These are phyloP conservation scores for Fratercula arctica DNA, from an alignment of 2,797 vertebrate genomes.

Conservation along the genomic window DNA sequence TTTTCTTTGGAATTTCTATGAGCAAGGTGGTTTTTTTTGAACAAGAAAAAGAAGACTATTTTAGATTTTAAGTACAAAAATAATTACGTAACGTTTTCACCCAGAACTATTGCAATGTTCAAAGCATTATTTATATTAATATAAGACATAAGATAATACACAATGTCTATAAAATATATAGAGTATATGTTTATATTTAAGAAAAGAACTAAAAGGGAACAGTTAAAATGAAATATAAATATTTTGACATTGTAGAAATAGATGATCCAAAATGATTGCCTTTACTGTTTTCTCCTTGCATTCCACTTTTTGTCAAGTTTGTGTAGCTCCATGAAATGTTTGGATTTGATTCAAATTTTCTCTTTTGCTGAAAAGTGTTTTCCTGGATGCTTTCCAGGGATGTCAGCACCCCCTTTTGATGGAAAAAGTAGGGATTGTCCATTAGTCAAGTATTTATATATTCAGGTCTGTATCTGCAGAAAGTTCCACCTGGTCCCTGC, in stretches of 20 bases:
- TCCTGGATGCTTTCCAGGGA: neutral
- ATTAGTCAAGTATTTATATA: neutral
- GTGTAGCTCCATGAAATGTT: neutral
- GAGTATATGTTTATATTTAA: neutral
- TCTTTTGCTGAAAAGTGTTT: neutral
- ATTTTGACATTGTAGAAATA: neutral
- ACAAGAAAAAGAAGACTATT: neutral
- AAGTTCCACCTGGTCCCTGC: neutral
- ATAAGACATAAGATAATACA: neutral
- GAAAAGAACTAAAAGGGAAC: neutral
- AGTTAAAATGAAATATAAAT: neutral
- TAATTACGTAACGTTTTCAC: fast-evolving
- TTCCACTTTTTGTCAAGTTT: neutral
- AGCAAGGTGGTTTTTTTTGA: neutral
- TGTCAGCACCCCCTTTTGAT: neutral
- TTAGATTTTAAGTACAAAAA: neutral
- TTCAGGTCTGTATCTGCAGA: neutral
- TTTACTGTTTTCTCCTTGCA: neutral
- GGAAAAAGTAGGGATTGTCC: neutral
- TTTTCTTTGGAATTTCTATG: neutral
- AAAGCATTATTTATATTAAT: neutral
- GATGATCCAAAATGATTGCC: neutral
- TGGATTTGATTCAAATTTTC: neutral
- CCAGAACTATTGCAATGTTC: neutral
- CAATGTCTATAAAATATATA: neutral